Evolutionary conservation across 2,113 vertebrate species (phyloP).

Genomic region (Fregata magnificens): DNA sequence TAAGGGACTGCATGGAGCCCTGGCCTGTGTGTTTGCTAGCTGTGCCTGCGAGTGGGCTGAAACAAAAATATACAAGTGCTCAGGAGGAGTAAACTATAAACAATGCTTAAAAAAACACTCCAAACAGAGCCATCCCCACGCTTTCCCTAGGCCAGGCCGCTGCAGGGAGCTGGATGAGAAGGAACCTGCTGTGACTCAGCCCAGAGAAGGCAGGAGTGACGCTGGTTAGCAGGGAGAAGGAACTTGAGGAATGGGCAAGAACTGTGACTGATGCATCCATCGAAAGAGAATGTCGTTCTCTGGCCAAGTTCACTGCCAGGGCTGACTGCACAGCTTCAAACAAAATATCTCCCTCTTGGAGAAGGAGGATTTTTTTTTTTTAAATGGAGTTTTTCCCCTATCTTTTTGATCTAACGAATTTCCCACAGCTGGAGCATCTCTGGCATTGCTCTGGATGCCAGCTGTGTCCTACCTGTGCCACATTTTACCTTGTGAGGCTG

Average conservation of each 20-base stretch:
- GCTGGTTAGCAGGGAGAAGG: conserved; percentile 44
- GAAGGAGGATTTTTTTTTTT: not conserved
- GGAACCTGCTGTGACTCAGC: conserved; percentile 15
- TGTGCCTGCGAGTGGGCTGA: conserved; percentile 36
- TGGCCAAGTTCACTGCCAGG: not conserved
- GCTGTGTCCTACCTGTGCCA: not conserved
- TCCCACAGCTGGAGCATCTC: not conserved
- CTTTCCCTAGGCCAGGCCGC: not conserved
- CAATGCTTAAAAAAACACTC: conserved; percentile 45
- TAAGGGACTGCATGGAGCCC: not conserved
- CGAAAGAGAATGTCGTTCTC: not conserved
- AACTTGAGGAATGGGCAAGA: conserved; percentile 62
- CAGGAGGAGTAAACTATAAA: conserved; percentile 28
- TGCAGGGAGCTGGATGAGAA: conserved; percentile 47
- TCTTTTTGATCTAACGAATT: not conserved
- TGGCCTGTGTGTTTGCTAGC: conserved; percentile 10
- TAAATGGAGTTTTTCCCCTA: not conserved
- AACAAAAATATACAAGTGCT: conserved; percentile 34
- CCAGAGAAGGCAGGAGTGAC: not conserved
- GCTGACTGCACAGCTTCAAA: not conserved
- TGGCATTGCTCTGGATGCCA: not conserved
- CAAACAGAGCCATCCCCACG: not conserved
- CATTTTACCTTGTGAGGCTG: not conserved
- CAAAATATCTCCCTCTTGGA: not conserved
- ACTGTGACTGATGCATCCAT: conserved; percentile 20